Base-by-base conservation (phyloP, 1,140 invertebrate species). In the Varroa destructor region DNA sequence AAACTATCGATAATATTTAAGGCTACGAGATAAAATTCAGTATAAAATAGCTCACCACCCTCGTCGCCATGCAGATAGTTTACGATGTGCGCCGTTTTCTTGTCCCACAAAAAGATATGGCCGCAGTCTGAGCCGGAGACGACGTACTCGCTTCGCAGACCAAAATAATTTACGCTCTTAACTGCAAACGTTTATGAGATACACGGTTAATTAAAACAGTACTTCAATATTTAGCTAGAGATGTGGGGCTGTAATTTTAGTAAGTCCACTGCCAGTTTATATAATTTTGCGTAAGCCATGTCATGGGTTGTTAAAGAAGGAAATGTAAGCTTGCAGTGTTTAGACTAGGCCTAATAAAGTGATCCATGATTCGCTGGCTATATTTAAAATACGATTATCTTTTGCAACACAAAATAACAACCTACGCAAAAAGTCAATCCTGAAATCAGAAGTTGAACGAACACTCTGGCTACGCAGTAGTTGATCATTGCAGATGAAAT, bases 51-150 rank as follows among this genome's bases (percentile, higher is more conserved):
- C 78, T 93, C 87, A 74, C 92, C 91, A 75, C 86, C 85, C 74
- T 86, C 84, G 82, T 96, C 92, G 10, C 87, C 93, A 74, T 85
- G 80, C 81, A 93, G 85, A 81, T 85, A 93, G 77, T 91, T 90
- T 36, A 95, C 88, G 74, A 97, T 89, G 6, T 88, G 83, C 80
- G 93, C 89, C 0, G 87, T 88, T 74, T 90, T 84, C 78, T 89
- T 91, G 74, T 97, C 91, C 93, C 93, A 98, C 55, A 96, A 86
- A 78, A 88, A 97, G 25, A 97, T 86, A 80, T 95, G 85, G n/a
- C 90, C 88, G 82, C 92, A 96, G 79, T 97, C 93, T 40, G 91
- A 95, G 1, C 93, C 93, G 73, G 91, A 95, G 55, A 94, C 84
- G 25, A 97, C 82, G 79, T 87, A 97, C 80, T 97, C 88, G 77